A percentile compares a stretch with the other conserved stretches of the same genome.
Conservation (phyloP, 2,113 vertebrate genomes). For the Tetraodon nigroviridis region DNA sequence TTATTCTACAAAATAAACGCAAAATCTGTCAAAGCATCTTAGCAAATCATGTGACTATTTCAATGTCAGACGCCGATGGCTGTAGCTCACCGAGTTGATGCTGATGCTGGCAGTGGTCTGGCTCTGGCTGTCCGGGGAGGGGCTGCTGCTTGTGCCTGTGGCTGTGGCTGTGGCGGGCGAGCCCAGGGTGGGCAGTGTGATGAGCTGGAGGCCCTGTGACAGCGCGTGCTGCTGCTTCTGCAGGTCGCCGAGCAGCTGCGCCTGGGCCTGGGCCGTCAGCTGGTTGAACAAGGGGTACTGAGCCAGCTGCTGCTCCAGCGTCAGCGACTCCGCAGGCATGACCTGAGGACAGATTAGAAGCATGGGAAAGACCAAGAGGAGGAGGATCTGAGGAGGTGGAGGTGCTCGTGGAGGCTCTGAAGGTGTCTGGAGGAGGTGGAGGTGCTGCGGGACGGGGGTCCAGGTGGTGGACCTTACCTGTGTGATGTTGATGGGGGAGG, state of each 20-base stretch:
- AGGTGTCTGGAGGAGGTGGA: no score
- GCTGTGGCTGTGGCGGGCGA: slow-evolving; percentile 78
- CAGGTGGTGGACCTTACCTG: slow-evolving; percentile 80
- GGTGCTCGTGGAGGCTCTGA: no score
- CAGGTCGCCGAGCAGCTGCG: slow-evolving; percentile 80
- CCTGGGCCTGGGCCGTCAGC: slow-evolving; percentile 78
- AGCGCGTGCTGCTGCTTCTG: slow-evolving; percentile 78
- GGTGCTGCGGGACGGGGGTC: no score
- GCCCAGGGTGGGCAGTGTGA: slow-evolving; percentile 80
- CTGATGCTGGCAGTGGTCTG: slow-evolving; percentile 85
- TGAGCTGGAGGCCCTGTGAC: slow-evolving; percentile 77
- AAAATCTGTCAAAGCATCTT: no score
- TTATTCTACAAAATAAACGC: no score
- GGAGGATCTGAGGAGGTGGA: no score
- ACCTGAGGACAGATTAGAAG: slow-evolving; percentile 62
- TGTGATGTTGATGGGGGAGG: slow-evolving; percentile 78
- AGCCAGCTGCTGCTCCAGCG: slow-evolving; percentile 92
- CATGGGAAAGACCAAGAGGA: no score
- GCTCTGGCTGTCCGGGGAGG: slow-evolving; percentile 82
- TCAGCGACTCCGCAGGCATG: slow-evolving; percentile 82
- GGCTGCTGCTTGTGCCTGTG: slow-evolving; percentile 80
- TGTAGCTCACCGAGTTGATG: slow-evolving; percentile 82
- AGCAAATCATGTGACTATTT: background rate
- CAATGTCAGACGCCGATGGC: background rate
- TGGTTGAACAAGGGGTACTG: slow-evolving; percentile 90